Evolutionary conservation across 2,797 vertebrate species (phyloP).

Genomic region (Sibirionetta formosa): DNA sequence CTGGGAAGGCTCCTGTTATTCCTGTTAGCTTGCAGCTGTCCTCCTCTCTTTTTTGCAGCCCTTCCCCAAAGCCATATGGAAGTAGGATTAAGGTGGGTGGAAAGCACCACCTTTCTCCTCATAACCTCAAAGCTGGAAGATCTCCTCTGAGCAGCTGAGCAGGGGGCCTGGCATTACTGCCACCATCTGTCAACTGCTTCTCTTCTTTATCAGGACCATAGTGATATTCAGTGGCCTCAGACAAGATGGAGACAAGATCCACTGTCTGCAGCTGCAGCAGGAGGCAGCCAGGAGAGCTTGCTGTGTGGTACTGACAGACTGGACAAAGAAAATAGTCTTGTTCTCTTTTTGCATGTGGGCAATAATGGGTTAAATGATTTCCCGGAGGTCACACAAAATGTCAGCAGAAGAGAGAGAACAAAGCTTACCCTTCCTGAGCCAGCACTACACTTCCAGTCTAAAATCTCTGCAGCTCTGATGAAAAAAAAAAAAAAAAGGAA

Average conservation of each 20-base stretch:
- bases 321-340: not conserved
- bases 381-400: not conserved
- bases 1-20: not conserved
- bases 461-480: not conserved
- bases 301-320: not conserved
- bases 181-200: slow-evolving; percentile 40
- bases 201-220: fast-evolving
- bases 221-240: not conserved
- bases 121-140: not conserved
- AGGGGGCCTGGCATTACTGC: not conserved
- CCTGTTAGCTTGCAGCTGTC: not conserved
- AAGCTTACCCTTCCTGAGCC: not conserved
- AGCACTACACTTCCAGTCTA: not conserved
- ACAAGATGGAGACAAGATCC: not conserved
- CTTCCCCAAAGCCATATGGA: slow-evolving; percentile 54
- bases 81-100: slow-evolving; percentile 55
- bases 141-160: not conserved
- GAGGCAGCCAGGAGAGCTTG: not conserved
- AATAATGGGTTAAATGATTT: not conserved
- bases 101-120: slow-evolving; percentile 59
- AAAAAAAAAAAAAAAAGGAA: not conserved
- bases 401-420: not conserved
- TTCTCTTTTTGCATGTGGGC: not conserved
- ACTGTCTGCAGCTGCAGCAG: not conserved
- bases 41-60: not conserved